Conservation (phyloP, 2,888 invertebrate genomes). For the Drosophila rellima region DNA sequence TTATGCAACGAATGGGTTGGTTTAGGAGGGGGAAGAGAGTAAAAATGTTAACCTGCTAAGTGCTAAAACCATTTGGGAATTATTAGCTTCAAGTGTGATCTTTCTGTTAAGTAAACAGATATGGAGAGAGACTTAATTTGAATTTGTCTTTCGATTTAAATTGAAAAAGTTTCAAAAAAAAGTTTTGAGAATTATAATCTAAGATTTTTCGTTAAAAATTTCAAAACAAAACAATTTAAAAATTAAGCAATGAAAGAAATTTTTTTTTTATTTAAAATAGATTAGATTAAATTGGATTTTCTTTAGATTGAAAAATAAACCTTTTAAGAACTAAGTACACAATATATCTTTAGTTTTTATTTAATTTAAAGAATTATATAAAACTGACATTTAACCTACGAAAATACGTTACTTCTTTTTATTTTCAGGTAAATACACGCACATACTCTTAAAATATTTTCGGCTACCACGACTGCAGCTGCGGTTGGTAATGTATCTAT, state of each 20-base stretch:
- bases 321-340: too few relatives aligned
- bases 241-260: too few relatives aligned
- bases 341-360: too few relatives aligned
- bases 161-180: too few relatives aligned
- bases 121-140: neutral
- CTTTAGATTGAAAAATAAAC: too few relatives aligned
- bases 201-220: too few relatives aligned
- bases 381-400: constrained; percentile 12
- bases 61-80: neutral
- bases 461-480: constrained; percentile 1
- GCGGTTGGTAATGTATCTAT: constrained; percentile 10
- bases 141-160: too few relatives aligned
- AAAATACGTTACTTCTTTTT: constrained; percentile 11
- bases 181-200: neutral
- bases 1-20: neutral
- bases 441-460: neutral
- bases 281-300: too few relatives aligned
- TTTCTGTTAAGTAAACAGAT: neutral
- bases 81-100: neutral
- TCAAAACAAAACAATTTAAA: too few relatives aligned
- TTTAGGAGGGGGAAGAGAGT: too few relatives aligned
- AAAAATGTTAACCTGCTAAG: neutral
- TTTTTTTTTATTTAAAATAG: too few relatives aligned
- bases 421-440: constrained; percentile 39
- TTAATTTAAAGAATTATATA: too few relatives aligned